phyloP scores from a whole-genome alignment of 1,140 invertebrate species.

The Globodera ellingtonae region DNA sequence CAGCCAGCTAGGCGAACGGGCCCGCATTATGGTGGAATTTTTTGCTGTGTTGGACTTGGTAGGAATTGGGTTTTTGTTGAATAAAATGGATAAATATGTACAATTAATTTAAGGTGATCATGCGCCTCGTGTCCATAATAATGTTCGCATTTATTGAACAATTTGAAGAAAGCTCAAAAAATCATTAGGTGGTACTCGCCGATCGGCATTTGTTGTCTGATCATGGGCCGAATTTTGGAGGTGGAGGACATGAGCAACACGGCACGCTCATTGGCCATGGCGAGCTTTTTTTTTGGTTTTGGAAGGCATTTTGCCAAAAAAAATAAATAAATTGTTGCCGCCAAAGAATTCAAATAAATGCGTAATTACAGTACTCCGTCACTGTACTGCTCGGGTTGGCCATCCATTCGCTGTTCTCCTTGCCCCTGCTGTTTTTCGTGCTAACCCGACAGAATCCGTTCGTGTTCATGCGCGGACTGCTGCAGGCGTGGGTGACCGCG shows the following conservation, averaged over 20 bases:
- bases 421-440: slow-evolving; percentile 74
- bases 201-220: slow-evolving; percentile 84
- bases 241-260: slow-evolving; percentile 80
- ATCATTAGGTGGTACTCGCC: slow-evolving; percentile 76
- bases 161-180: slow-evolving; percentile 25
- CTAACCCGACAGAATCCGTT: slow-evolving; percentile 71
- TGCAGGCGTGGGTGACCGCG: slow-evolving; percentile 73
- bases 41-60: slow-evolving; percentile 69
- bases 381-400: slow-evolving; percentile 80
- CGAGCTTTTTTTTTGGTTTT: slow-evolving; percentile 14
- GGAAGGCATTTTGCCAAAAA: slow-evolving; percentile 6
- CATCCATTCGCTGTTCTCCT: slow-evolving; percentile 83
- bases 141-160: slow-evolving; percentile 74
- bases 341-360: neutral
- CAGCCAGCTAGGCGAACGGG: slow-evolving; percentile 66
- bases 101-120: slow-evolving; percentile 56
- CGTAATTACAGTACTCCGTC: slow-evolving; percentile 68
- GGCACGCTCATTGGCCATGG: slow-evolving; percentile 78
- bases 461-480: slow-evolving; percentile 70
- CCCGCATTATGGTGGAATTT: slow-evolving; percentile 67
- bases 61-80: slow-evolving; percentile 38
- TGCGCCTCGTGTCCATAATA: slow-evolving; percentile 76
- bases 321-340: neutral
- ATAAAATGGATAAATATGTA: neutral
- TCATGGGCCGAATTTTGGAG: slow-evolving; percentile 82